Evolutionary conservation across 2,888 invertebrate species (phyloP).

Genomic region (Micropterix aruncella): DNA sequence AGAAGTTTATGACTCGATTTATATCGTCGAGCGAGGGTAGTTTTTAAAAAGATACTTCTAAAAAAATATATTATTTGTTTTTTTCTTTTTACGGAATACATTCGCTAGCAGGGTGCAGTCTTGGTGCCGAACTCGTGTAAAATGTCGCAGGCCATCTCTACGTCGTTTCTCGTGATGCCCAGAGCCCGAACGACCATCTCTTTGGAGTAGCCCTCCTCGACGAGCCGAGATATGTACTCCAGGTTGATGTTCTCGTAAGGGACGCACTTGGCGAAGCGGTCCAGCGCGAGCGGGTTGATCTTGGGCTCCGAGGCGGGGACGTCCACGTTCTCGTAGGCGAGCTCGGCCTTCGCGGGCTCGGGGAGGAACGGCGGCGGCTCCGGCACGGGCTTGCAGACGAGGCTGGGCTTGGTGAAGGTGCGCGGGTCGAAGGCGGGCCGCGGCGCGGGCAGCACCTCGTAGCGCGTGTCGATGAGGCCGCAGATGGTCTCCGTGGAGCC

Average conservation of each 20-base stretch:
- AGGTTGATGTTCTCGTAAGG: conserved; percentile 82
- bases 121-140: conserved; percentile 78
- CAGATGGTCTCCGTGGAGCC: conserved; percentile 61
- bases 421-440: conserved; percentile 1
- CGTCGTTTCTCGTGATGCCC: conserved; percentile 84
- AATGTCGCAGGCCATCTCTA: conserved; percentile 93
- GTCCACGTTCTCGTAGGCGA: conserved; percentile 1
- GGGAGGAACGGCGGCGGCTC: not conserved
- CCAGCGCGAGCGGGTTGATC: conserved; percentile 36
- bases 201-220: conserved; percentile 81
- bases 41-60: no score
- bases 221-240: conserved; percentile 79
- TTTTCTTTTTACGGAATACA: no score
- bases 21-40: no score
- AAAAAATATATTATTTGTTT: no score
- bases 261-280: conserved; percentile 33
- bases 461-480: conserved; percentile 53
- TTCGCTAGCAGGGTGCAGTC: conserved; percentile 15
- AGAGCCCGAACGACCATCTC: conserved; percentile 84
- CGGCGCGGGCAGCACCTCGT: conserved; percentile 21
- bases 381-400: not conserved
- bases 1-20: no score
- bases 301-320: conserved; percentile 15
- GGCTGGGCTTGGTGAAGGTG: not conserved
- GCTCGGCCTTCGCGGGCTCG: conserved; percentile 3